Evolutionary conservation across 2,888 invertebrate species (phyloP).

Genomic region (Belgica antarctica): DNA sequence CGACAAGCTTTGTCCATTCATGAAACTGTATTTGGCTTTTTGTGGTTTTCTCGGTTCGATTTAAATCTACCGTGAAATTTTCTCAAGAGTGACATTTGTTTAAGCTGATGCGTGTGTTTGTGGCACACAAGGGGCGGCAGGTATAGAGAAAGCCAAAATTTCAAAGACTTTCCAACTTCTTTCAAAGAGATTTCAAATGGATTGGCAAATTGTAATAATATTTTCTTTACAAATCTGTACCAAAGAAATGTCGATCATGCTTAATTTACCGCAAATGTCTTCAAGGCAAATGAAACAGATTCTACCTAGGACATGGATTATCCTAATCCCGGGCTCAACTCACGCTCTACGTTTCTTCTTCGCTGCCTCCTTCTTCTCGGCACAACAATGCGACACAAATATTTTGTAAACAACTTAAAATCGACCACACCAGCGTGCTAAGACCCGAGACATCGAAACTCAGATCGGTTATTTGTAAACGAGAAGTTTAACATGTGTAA

Average conservation of each 20-base stretch:
- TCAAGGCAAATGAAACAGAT: conserved; percentile 4
- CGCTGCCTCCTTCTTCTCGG: conserved; percentile 4
- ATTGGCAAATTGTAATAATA: conserved; percentile 18
- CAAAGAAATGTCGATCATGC: conserved; percentile 41
- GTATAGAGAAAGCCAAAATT: conserved; percentile 3
- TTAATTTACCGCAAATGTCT: conserved; percentile 38
- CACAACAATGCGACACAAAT: conserved; percentile 35
- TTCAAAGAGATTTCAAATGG: conserved; percentile 19
- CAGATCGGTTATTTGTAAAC: not conserved
- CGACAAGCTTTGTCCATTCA: not conserved
- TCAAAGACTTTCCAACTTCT: conserved; percentile 29
- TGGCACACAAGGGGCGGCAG: not conserved
- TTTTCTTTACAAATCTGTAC: conserved; percentile 10
- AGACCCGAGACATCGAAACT: conserved; percentile 27
- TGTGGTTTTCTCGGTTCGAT: not conserved
- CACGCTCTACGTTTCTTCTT: not conserved
- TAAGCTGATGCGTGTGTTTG: too few relatives aligned
- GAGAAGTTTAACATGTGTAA: conserved; percentile 30
- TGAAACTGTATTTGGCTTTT: not conserved
- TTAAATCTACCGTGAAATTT: not conserved
- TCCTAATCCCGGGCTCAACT: conserved; percentile 38
- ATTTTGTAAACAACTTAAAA: conserved; percentile 44
- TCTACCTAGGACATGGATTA: conserved; percentile 23
- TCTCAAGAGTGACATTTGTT: not conserved
- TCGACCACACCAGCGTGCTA: conserved; percentile 3